These are phyloP conservation scores for Macrotrachela quadricornifera DNA, from an alignment of 1,140 invertebrate species.

Conservation along the genomic window DNA sequence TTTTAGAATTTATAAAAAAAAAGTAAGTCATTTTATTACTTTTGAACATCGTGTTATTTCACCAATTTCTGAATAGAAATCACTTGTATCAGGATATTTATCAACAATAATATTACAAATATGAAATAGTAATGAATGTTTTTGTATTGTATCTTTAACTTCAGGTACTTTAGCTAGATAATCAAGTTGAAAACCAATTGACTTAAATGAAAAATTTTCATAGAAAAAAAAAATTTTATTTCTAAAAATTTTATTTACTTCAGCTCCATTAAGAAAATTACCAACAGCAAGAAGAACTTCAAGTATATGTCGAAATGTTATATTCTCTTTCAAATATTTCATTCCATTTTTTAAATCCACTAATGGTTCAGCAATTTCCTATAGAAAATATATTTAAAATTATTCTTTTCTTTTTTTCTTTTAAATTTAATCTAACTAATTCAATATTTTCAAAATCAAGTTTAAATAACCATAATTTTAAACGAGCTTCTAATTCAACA, in stretches of 20 bases:
- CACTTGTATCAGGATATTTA: conserved; percentile 67
- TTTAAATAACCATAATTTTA: conserved; percentile 94
- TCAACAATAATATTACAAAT: conserved; percentile 90
- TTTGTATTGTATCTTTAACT: conserved; percentile 96
- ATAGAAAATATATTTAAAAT: conserved; percentile 8
- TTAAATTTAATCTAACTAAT: conserved; percentile 36
- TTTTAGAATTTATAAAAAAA: neutral
- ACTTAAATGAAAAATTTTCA: conserved; percentile 21
- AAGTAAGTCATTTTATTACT: conserved; percentile 16
- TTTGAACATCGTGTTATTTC: conserved; percentile 46
- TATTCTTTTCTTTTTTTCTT: neutral
- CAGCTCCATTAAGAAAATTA: conserved; percentile 82
- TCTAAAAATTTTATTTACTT: conserved; percentile 41
- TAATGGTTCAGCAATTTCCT: conserved; percentile 90
- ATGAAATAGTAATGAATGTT: conserved; percentile 87
- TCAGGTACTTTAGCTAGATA: conserved; percentile 92
- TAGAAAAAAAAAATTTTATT: neutral
- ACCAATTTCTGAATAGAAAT: conserved; percentile 80
- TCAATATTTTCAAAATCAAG: conserved; percentile 89
- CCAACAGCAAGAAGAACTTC: conserved; percentile 78
- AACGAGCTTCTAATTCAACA: conserved; percentile 70
- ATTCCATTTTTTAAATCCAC: conserved; percentile 94
- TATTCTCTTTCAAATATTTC: conserved; percentile 49
- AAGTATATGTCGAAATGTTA: conserved; percentile 80
- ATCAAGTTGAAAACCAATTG: conserved; percentile 91